These are phyloP conservation scores for Tridacna crocea DNA, from an alignment of 2,888 invertebrate species.

Conservation along the genomic window DNA sequence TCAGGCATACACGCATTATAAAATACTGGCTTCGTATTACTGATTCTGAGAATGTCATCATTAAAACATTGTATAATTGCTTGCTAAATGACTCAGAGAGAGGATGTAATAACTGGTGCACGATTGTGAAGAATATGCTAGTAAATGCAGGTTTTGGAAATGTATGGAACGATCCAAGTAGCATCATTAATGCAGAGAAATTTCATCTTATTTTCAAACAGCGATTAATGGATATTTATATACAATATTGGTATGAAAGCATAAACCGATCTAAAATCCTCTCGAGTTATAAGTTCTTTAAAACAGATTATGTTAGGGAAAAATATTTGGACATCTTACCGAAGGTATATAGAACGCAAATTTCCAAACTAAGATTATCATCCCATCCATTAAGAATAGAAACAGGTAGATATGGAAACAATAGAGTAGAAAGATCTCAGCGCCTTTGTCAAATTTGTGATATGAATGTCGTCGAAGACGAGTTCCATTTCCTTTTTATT, in stretches of 20 bases:
- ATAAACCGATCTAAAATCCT: neutral
- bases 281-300: conserved; percentile 25
- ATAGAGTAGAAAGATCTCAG: conserved; percentile 22
- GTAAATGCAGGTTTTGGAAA: conserved; percentile 19
- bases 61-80: conserved; percentile 11
- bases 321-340: conserved; percentile 11
- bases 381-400: conserved; percentile 28
- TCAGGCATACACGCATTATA: conserved; percentile 19
- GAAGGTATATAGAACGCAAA: neutral
- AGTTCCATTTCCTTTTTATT: conserved; percentile 23
- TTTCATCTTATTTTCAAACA: conserved; percentile 20
- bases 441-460: conserved; percentile 19
- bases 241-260: conserved; percentile 12
- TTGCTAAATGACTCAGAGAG: neutral
- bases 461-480: conserved; percentile 28
- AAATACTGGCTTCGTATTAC: conserved; percentile 28
- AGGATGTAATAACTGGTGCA: conserved; percentile 14
- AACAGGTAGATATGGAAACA: conserved; percentile 26
- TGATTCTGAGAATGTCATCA: conserved; percentile 21
- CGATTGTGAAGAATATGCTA: conserved; percentile 11
- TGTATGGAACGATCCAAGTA: conserved; percentile 7
- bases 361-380: conserved; percentile 22
- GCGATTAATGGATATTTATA: conserved; percentile 8
- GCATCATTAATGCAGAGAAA: neutral
- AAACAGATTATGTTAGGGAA: conserved; percentile 8